Evolutionary conservation across 2,113 vertebrate species (phyloP), one percentile per base, ranked within the genome.

Genomic region (Corythornis madagascariensis): DNA sequence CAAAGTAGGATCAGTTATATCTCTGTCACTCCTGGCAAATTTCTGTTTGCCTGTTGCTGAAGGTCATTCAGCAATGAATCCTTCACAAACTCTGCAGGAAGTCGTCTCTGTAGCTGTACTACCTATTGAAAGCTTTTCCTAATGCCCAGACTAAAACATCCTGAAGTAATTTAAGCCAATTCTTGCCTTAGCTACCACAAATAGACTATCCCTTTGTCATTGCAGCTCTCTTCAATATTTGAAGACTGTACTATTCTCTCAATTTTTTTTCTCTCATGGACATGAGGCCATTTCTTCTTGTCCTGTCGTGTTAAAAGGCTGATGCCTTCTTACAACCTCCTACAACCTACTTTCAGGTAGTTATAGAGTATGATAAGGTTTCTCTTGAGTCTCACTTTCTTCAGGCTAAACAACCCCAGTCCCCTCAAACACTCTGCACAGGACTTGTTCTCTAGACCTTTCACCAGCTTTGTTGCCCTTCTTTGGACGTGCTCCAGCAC

Each of bases 1-100:
- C 81, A 38, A 72, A 82, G 74, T 45, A 73, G 64, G 45, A 79
- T 76, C 38, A 18, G 71, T 15, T 47, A 5, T 11, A 17, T 26
- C 56, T 55, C 53, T 71, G 60, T 74, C 9, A 4, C 31, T 88
- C 40, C 48, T 55, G 52, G 14, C 83, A 83, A 65, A 24, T 65
- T 8, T 82, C 72, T 84, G 53, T 42, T 45, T 83, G 65, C 59
- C 79, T 90, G 59, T n/a, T 92, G 47, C 52, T 87, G 55, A 70
- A 83, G 75, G 67, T 31, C 0, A 0, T 42, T 70, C 50, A 53
- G 59, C 50, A 38, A 22, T 20, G 31, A 76, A 76, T 63, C 64
- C 67, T 71, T 70, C 76, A 33, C 64, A 87, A 74, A 13, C 59
- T n/a, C 82, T 87, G 78, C 87, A 89, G 91, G n/a, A 89, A 79